Conservation (phyloP, 2,888 invertebrate genomes). For the Nymphalis polychloros region DNA sequence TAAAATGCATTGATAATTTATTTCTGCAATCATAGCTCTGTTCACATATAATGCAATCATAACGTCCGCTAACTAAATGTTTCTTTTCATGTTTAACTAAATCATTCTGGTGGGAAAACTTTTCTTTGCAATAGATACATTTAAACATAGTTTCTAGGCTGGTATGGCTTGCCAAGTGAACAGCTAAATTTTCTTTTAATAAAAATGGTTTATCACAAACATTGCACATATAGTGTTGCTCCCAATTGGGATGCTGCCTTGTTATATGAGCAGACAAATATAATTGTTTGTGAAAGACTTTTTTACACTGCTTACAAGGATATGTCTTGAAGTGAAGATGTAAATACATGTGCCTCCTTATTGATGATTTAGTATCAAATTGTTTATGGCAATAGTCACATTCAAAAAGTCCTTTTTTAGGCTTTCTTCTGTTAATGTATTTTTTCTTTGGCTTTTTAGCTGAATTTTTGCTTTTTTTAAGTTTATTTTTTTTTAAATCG, state of each 20-base stretch:
- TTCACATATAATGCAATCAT: constrained; percentile 86
- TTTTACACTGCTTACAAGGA: constrained; percentile 83
- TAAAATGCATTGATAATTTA: constrained; percentile 84
- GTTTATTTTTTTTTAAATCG: constrained; percentile 12
- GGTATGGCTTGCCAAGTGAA: constrained; percentile 88
- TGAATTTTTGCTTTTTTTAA: neutral
- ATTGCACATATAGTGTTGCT: constrained; percentile 84
- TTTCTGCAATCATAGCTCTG: constrained; percentile 86
- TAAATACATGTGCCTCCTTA: constrained; percentile 85
- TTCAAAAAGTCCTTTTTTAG: constrained; percentile 45
- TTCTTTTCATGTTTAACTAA: constrained; percentile 86
- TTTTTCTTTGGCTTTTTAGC: constrained; percentile 10
- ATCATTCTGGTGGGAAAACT: constrained; percentile 55
- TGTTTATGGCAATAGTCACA: constrained; percentile 85
- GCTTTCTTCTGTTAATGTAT: constrained; percentile 21
- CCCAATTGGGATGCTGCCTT: constrained; percentile 75
- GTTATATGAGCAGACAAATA: constrained; percentile 85
- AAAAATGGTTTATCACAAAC: constrained; percentile 89
- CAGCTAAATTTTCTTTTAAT: constrained; percentile 86
- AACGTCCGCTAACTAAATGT: constrained; percentile 88
- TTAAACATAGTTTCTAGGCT: constrained; percentile 76
- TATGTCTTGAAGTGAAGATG: constrained; percentile 85
- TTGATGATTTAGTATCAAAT: constrained; percentile 84
- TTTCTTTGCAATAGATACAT: constrained; percentile 84
- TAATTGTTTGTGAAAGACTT: constrained; percentile 84